A percentile compares a stretch with the other conserved stretches of the same genome.
Evolutionary conservation across 2,113 vertebrate species (phyloP).

Genomic region (Steatornis caripensis): DNA sequence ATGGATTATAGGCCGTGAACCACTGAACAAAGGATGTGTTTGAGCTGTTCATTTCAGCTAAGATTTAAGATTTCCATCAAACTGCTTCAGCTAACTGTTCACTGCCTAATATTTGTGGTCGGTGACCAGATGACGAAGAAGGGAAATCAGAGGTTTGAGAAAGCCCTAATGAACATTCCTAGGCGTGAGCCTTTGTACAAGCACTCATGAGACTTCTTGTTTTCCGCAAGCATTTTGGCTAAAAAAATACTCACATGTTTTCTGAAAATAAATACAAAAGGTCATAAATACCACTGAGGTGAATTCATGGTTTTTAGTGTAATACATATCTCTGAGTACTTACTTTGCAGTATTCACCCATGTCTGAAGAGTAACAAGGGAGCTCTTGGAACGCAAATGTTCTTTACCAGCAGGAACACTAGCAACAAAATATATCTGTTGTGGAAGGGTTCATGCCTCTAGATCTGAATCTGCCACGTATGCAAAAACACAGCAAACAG

Average conservation of each 20-base stretch:
- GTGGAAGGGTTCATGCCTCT: not conserved
- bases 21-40: not conserved
- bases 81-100: not conserved
- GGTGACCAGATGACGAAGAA: not conserved
- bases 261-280: slow-evolving; percentile 57
- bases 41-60: not conserved
- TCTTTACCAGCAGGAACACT: slow-evolving; percentile 4
- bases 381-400: slow-evolving; percentile 21
- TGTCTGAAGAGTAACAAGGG: slow-evolving; percentile 50
- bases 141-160: slow-evolving; percentile 22
- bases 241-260: slow-evolving; percentile 24
- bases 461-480: not conserved
- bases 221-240: slow-evolving; percentile 33
- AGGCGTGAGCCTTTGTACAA: slow-evolving; percentile 32
- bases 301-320: slow-evolving; percentile 46
- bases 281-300: slow-evolving; percentile 63
- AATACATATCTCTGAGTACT: slow-evolving; percentile 25
- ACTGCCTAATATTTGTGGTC: slow-evolving; percentile 9
- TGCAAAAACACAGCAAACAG: not conserved
- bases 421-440: not conserved
- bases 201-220: slow-evolving; percentile 41
- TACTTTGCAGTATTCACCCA: slow-evolving; percentile 29
- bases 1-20: not conserved
- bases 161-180: slow-evolving; percentile 15
- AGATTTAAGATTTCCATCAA: not conserved